Evolutionary conservation across 2,113 vertebrate genomes (phyloP).

Genomic region (Nipponia nippon): DNA sequence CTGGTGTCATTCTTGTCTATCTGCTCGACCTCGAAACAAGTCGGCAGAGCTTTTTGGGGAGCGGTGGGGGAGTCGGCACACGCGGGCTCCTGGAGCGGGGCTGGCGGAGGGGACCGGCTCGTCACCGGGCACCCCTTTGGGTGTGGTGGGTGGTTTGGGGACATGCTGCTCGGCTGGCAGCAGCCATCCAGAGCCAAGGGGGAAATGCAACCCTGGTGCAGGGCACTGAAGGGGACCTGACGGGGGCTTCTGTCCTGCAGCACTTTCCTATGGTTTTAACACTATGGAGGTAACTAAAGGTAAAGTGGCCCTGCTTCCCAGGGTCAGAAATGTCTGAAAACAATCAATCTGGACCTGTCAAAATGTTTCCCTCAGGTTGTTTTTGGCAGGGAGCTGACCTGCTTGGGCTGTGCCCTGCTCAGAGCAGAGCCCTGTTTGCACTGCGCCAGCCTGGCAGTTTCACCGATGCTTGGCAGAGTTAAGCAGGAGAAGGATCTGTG

Average conservation of each 20-base stretch:
- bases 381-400: background rate
- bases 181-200: background rate
- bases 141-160: background rate
- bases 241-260: background rate
- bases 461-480: fast-evolving
- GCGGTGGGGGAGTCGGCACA: fast-evolving
- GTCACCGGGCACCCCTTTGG: fast-evolving
- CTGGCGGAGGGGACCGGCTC: background rate
- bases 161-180: background rate
- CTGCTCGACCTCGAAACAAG: background rate
- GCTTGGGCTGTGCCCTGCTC: background rate
- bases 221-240: background rate
- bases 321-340: background rate
- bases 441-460: fast-evolving
- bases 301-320: background rate
- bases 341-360: background rate
- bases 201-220: background rate
- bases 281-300: background rate
- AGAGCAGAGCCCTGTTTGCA: background rate
- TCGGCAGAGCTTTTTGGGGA: background rate
- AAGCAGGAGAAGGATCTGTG: background rate
- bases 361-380: background rate
- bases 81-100: background rate
- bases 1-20: background rate
- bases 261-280: background rate